A percentile compares a stretch with the other conserved stretches of the same genome.
Conservation (phyloP, 1,140 invertebrate species). For the Coelopa frigida region DNA sequence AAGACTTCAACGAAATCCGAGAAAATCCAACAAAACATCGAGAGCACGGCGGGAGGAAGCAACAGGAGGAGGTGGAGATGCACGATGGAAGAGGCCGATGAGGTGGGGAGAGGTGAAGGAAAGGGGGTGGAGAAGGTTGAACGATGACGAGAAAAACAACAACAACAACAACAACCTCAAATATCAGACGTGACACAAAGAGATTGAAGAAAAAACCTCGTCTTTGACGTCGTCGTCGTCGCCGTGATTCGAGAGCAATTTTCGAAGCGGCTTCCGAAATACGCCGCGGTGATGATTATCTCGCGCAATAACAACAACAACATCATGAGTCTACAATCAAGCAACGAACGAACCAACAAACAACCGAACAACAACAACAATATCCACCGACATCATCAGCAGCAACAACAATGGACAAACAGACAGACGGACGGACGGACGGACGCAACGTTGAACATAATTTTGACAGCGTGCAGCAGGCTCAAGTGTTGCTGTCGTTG, state of each 20-base stretch:
- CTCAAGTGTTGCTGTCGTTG: too few relatives aligned
- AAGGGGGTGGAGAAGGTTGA: too few relatives aligned
- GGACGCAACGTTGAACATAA: neutral
- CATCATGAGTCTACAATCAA: too few relatives aligned
- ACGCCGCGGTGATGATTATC: constrained; percentile 24
- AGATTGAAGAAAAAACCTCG: constrained; percentile 18
- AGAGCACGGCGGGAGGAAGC: too few relatives aligned
- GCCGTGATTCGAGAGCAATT: constrained; percentile 30
- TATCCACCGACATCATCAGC: neutral
- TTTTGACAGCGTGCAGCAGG: too few relatives aligned
- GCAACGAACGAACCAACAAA: too few relatives aligned
- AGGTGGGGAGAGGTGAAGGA: too few relatives aligned
- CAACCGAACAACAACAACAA: neutral
- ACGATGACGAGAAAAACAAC: constrained; percentile 9
- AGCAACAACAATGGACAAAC: neutral
- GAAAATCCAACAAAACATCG: too few relatives aligned
- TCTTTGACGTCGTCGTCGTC: constrained; percentile 6
- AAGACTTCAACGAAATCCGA: too few relatives aligned
- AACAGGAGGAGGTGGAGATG: too few relatives aligned
- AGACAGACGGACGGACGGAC: neutral
- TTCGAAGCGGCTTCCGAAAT: constrained; percentile 45
- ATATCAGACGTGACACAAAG: constrained; percentile 37
- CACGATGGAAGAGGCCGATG: too few relatives aligned
- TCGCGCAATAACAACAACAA: too few relatives aligned
- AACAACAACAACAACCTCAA: constrained; percentile 10